Evolutionary conservation across 2,888 invertebrate genomes (phyloP).

Genomic region (Alitta virens): DNA sequence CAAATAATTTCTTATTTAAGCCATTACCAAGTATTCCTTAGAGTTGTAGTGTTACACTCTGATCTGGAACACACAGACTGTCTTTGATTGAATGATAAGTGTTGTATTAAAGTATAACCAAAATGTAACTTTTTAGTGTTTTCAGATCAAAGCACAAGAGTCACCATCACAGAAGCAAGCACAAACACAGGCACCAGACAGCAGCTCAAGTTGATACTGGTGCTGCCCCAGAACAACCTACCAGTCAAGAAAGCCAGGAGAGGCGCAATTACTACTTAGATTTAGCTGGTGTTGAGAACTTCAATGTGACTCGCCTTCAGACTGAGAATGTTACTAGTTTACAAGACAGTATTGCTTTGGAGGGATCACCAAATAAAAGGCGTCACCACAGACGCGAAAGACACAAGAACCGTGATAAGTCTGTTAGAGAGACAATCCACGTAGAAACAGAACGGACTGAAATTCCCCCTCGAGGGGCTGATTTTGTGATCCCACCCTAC

Average conservation of each 20-base stretch:
- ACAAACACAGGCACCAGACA: neutral
- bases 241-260: constrained; percentile 32
- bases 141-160: neutral
- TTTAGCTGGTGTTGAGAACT: constrained; percentile 55
- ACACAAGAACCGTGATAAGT: neutral
- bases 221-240: constrained; percentile 20
- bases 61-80: no score
- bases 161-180: constrained; percentile 5
- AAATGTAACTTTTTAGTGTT: neutral
- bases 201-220: neutral
- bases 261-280: constrained; percentile 53
- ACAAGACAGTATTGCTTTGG: neutral
- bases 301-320: constrained; percentile 28
- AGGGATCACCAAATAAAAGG: neutral
- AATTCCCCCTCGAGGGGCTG: constrained; percentile 55
- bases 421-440: neutral
- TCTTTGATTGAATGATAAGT: no score
- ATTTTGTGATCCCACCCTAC: constrained; percentile 36
- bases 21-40: no score
- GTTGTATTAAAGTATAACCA: no score
- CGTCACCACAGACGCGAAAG: neutral
- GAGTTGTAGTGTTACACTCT: no score
- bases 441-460: neutral
- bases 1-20: no score
- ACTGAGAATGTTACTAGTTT: neutral